Evolutionary conservation across 2,797 vertebrate species (phyloP), one percentile per base, ranked within the genome.

Genomic region (Zenarchopterus dispar): DNA sequence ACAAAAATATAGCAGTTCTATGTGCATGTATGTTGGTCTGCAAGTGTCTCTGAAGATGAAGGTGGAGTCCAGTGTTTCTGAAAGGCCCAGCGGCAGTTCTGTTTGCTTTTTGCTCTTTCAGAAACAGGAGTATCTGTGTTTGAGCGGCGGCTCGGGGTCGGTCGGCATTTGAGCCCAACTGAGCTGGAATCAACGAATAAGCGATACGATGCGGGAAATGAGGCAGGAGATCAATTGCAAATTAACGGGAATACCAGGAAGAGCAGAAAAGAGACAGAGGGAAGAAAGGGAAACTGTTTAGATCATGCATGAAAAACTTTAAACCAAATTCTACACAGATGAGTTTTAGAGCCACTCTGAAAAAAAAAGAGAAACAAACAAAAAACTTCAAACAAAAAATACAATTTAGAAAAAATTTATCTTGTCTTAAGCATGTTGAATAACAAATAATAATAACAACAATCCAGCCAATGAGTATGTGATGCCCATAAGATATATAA

Each of bases 51-150:
- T 47, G 56, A 56, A 45, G 62, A 70, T 81, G 65, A 84, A 69
- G 36, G 73, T 77, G 67, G 52, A 70, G 71, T 82, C 62, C 71
- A 47, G 55, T 60, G 75, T 86, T 79, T 88, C 72, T 83, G 86
- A 80, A 80, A 70, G 59, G 71, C 62, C 61, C 31, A 45, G 61
- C 50, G 44, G 67, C 47, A 46, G 68, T 59, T 62, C 43, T 62
- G 58, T 65, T 56, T 11, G 55, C 69, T 56, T 33, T 53, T 33
- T 11, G 18, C 65, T 49, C 49, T 85, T 85, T 94, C 90, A 94
- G 91, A 88, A 93, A 92, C 91, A 93, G 77, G 80, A 93, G 91
- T 90, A 91, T 94, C 93, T 95, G 89, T 94, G 88, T 84, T 89
- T 92, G 78, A 90, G 89, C 77, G 93, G 84, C 9, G 88, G 91